Conservation (phyloP, 2,888 invertebrate species). For the Nomada fabriciana region DNA sequence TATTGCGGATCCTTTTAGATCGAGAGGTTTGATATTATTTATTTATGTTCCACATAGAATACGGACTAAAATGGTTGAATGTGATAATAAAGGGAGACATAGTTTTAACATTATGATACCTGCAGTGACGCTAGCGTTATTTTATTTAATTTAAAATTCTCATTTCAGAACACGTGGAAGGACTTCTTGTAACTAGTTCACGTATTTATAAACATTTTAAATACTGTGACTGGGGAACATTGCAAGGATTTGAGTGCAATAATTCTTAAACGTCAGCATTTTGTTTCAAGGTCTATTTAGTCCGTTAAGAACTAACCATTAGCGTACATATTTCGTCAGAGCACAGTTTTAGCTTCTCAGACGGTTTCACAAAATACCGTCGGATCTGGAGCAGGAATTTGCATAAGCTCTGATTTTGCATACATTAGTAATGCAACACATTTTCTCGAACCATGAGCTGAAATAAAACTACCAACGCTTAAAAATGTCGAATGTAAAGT, state of each 20-base stretch:
- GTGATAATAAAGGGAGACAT: no score
- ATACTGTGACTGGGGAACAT: not conserved
- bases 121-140: no score
- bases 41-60: not conserved
- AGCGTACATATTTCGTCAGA: not conserved
- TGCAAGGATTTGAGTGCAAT: not conserved
- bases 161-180: not conserved
- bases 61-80: not conserved
- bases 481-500: not conserved
- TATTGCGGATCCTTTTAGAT: not conserved
- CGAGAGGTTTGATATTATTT: not conserved
- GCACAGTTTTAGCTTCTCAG: not conserved
- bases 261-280: not conserved
- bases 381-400: not conserved
- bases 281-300: not conserved
- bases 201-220: constrained; percentile 4
- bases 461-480: not conserved
- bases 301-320: not conserved
- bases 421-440: not conserved
- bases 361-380: not conserved
- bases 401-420: not conserved
- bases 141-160: not conserved
- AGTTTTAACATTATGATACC: no score
- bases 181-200: not conserved
- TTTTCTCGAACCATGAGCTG: not conserved